A percentile compares a stretch with the other conserved stretches of the same genome.
Conservation (phyloP, 2,888 invertebrate species). For the Erannis defoliaria region DNA sequence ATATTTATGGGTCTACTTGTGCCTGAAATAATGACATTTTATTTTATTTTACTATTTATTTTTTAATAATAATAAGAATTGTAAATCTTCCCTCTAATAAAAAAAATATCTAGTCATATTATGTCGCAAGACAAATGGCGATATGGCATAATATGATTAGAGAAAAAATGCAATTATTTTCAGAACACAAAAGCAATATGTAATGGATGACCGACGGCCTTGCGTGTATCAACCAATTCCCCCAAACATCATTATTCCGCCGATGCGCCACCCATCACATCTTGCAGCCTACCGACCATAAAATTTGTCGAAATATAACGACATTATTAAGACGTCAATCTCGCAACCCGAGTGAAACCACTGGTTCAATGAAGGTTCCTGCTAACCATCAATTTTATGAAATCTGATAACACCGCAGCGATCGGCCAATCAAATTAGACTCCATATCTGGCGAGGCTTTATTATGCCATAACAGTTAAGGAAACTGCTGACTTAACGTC, state of each 20-base stretch:
- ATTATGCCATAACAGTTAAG: slow-evolving; percentile 64
- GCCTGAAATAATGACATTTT: no score
- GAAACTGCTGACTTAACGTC: slow-evolving; percentile 63
- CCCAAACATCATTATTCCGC: slow-evolving; percentile 20
- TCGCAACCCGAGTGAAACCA: slow-evolving; percentile 35
- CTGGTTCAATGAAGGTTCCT: slow-evolving; percentile 26
- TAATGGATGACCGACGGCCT: background rate
- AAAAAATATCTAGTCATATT: no score
- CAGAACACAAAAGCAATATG: background rate
- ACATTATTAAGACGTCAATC: slow-evolving; percentile 45
- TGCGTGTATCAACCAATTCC: slow-evolving; percentile 22
- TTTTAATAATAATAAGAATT: no score
- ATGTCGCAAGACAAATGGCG: no score
- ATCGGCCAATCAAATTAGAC: slow-evolving; percentile 67
- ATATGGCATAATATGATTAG: no score
- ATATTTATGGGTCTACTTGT: no score
- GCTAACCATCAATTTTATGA: slow-evolving; percentile 44
- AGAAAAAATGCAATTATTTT: no score
- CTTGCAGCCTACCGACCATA: slow-evolving; percentile 28
- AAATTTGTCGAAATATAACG: slow-evolving; percentile 39
- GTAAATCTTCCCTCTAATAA: no score
- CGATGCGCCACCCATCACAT: slow-evolving; percentile 13
- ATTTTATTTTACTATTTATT: no score
- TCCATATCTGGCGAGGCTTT: slow-evolving; percentile 59
- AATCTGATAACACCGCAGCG: slow-evolving; percentile 40